Conservation (phyloP, 2,113 vertebrate species). For the Thymallus thymallus region DNA sequence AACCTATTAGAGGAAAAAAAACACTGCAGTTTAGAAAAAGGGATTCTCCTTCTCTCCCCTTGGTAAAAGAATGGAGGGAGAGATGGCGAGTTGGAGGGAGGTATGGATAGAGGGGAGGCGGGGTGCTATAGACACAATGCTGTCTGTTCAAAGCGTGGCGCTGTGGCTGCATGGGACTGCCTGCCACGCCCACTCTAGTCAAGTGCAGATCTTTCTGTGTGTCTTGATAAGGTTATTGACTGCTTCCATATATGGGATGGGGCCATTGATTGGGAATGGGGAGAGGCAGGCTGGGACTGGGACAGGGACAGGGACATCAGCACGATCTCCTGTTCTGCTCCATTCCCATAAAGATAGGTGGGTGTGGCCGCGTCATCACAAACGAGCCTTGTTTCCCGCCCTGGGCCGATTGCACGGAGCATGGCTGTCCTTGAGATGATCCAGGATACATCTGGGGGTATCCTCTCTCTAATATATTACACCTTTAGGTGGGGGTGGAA, state of each 20-base stretch:
- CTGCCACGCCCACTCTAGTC: too few relatives aligned
- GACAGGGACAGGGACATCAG: too few relatives aligned
- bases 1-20: too few relatives aligned
- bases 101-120: too few relatives aligned
- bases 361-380: neutral
- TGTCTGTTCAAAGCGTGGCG: neutral
- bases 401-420: neutral
- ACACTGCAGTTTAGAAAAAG: neutral
- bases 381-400: neutral
- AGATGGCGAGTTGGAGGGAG: too few relatives aligned
- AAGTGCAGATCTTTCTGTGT: neutral
- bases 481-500: neutral
- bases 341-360: neutral
- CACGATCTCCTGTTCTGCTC: neutral
- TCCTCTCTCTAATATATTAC: neutral
- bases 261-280: too few relatives aligned
- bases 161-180: neutral
- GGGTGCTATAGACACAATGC: neutral
- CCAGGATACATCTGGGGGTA: neutral
- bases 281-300: too few relatives aligned
- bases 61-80: neutral
- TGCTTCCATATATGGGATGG: slow-evolving; percentile 8
- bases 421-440: neutral
- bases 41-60: slow-evolving; percentile 7
- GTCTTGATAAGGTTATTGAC: slow-evolving; percentile 10